phyloP scores from a whole-genome alignment of 2,888 invertebrate species.

The Harpagoxenus sublaevis region DNA sequence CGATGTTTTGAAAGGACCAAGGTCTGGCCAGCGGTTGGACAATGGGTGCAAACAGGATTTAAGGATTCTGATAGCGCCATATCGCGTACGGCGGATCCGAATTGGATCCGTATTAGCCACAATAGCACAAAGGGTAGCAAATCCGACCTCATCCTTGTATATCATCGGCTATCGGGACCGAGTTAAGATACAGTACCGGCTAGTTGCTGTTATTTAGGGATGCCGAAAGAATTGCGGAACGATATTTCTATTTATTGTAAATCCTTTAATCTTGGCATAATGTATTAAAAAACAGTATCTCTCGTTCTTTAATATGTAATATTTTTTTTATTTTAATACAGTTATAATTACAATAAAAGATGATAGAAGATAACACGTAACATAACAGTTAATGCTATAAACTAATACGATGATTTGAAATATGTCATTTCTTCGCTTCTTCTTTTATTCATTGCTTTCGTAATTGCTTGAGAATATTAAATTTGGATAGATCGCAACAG shows the following conservation, averaged over 20 bases:
- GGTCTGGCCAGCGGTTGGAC: slow-evolving; percentile 72
- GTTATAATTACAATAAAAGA: neutral
- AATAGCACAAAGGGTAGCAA: slow-evolving; percentile 74
- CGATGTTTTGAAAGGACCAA: slow-evolving; percentile 72
- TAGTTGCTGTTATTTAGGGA: neutral
- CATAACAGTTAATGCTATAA: neutral
- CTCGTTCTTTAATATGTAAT: neutral
- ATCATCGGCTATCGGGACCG: neutral
- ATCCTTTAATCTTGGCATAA: neutral
- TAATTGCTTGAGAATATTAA: neutral
- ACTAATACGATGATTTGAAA: neutral
- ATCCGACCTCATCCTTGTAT: slow-evolving; percentile 42
- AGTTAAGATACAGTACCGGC: slow-evolving; percentile 19
- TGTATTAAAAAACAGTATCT: neutral
- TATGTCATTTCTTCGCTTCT: neutral
- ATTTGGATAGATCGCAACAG: slow-evolving; percentile 5
- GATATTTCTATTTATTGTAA: neutral
- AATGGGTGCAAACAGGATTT: slow-evolving; percentile 81
- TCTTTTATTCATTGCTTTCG: neutral
- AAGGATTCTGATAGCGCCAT: slow-evolving; percentile 75
- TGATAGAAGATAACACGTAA: neutral
- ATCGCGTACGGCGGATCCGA: slow-evolving; percentile 68
- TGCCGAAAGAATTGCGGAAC: neutral
- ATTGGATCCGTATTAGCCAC: slow-evolving; percentile 81
- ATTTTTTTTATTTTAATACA: neutral